Evolutionary conservation across 2,113 vertebrate species (phyloP), one percentile per base, ranked within the genome.

Genomic region (Callocephalon fimbriatum): DNA sequence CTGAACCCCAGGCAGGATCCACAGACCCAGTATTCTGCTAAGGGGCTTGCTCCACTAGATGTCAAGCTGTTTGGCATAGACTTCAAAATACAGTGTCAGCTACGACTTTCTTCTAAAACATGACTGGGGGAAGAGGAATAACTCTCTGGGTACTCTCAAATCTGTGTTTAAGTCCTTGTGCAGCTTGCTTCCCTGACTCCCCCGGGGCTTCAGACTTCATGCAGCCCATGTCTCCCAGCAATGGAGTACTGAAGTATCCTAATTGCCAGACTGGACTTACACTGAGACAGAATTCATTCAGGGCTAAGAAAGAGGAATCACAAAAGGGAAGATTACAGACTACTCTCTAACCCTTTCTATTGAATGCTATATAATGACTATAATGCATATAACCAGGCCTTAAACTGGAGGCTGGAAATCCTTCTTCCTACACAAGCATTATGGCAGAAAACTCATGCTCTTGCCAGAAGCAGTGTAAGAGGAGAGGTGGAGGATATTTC

Each of bases 21-120:
- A 59, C 1, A 6, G 45, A 38, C 56, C 18, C 38, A 14, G 1
- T 6, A 6, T 21, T 44, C 29, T 0, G 0, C 17, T 42, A 29
- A 40, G 21, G 9, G 7, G 1, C 37, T 58, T 80, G 44, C 42
- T 48, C 27, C 27, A 20, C n/a, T 40, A 25, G 2, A 2, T 45
- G 21, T 14, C 32, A 79, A 85, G 44, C 16, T 42, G 6, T 53
- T 54, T 59, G 44, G 32, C 32, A 16, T 12, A 53, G 37, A 40
- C 15, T 58, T 86, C 22, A 32, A 77, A 77, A 81, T 29, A 35
- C 19, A 42, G 8, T 10, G 20, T 59, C 48, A 76, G 32, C 29
- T 61, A 26, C 31, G 7, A 6, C 31, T 65, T 73, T 45, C 48
- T 53, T 59, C 68, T 65, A 35, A 48, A 85, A 37, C 38, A 20